phyloP scores from a whole-genome alignment of 2,888 invertebrate genomes.

The Orthosia incerta region DNA sequence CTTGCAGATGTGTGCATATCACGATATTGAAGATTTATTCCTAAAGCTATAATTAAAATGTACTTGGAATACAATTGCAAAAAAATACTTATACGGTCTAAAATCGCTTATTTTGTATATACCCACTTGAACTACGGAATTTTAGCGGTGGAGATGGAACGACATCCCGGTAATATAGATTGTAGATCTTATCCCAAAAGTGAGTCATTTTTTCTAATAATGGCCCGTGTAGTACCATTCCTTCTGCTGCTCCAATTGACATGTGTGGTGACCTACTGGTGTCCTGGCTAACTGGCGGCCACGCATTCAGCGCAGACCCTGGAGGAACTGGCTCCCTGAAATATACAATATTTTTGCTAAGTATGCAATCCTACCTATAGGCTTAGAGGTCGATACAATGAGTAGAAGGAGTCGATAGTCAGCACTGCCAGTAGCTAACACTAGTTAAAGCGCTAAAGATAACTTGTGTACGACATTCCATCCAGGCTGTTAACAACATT shows the following conservation, averaged over 20 bases:
- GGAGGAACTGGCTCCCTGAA: slow-evolving; percentile 24
- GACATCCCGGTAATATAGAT: slow-evolving; percentile 23
- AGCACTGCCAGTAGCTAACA: background rate
- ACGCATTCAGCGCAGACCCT: slow-evolving; percentile 57
- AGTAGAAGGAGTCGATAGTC: background rate
- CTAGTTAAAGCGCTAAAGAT: too few relatives aligned
- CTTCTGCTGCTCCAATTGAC: background rate
- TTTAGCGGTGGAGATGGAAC: slow-evolving; percentile 2
- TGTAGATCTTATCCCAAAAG: slow-evolving; percentile 34
- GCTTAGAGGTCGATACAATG: background rate
- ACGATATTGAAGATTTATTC: background rate
- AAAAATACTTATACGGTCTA: slow-evolving; percentile 1
- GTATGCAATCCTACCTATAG: background rate
- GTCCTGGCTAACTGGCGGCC: slow-evolving; percentile 64
- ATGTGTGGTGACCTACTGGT: slow-evolving; percentile 51
- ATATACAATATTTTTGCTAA: background rate
- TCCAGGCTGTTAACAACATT: too few relatives aligned
- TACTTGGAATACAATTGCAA: background rate
- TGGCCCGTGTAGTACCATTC: background rate
- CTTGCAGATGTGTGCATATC: background rate
- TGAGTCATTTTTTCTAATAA: background rate
- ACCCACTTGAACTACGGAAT: background rate
- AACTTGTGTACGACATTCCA: too few relatives aligned
- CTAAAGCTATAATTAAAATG: background rate
- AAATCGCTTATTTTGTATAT: background rate